Conservation (phyloP, 1,140 invertebrate species). For the Ephestia elutella region DNA sequence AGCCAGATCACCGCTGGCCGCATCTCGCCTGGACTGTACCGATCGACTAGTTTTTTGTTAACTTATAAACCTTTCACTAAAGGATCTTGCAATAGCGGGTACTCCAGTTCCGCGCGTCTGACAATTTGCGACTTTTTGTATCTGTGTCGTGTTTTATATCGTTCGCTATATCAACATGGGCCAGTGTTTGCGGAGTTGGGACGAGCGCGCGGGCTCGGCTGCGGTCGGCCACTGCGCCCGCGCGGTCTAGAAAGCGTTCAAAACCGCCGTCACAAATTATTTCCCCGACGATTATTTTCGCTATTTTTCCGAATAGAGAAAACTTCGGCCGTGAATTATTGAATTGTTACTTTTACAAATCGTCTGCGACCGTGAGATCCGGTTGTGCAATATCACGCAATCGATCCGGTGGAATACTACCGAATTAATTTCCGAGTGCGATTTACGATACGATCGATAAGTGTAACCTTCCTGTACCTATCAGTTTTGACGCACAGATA, state of each 20-base stretch:
- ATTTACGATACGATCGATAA: background rate
- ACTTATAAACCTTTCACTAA: constrained; percentile 48
- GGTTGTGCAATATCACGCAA: constrained; percentile 27
- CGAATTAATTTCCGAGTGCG: constrained; percentile 8
- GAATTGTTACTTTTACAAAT: constrained; percentile 34
- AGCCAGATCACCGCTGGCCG: constrained; percentile 40
- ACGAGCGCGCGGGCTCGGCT: constrained; percentile 29
- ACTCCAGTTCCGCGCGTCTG: constrained; percentile 7
- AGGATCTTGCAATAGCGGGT: constrained; percentile 3
- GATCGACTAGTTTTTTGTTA: constrained; percentile 46
- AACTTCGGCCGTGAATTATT: constrained; percentile 47
- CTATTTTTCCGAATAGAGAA: constrained; percentile 42
- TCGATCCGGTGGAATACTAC: background rate
- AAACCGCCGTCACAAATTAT: constrained; percentile 41
- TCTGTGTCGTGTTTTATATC: constrained; percentile 29
- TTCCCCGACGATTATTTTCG: constrained; percentile 39
- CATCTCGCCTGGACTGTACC: constrained; percentile 43
- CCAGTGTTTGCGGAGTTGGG: constrained; percentile 22
- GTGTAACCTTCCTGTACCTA: background rate
- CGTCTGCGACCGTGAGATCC: constrained; percentile 25
- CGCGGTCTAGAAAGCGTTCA: constrained; percentile 47
- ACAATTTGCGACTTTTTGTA: constrained; percentile 11
- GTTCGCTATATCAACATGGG: constrained; percentile 29
- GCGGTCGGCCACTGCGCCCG: constrained; percentile 22
- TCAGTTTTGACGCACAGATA: background rate